These are phyloP conservation scores for Sminthurides bifidus DNA, from an alignment of 1,140 invertebrate species.

Conservation along the genomic window DNA sequence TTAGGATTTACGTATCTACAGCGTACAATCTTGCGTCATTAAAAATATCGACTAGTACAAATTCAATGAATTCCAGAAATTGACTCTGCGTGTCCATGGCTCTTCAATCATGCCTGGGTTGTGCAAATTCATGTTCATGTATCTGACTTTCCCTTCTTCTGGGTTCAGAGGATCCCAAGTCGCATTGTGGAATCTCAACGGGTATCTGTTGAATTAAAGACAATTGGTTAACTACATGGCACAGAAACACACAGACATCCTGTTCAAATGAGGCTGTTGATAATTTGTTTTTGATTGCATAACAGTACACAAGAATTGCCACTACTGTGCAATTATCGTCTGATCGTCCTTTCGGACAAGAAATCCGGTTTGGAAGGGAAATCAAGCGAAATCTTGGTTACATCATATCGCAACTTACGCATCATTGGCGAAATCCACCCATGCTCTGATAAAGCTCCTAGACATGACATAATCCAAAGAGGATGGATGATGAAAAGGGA, in stretches of 20 bases:
- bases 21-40: neutral
- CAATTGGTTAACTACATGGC: neutral
- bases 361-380: neutral
- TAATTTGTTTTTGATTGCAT: too few species aligned
- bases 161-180: slow-evolving; percentile 7
- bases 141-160: neutral
- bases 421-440: slow-evolving; percentile 19
- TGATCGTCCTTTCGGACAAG: too few species aligned
- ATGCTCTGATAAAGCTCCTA: slow-evolving; percentile 12
- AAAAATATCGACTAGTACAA: slow-evolving; percentile 4
- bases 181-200: slow-evolving; percentile 12
- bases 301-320: too few species aligned
- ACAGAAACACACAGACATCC: neutral
- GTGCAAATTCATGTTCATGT: slow-evolving; percentile 2
- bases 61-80: slow-evolving; percentile 13
- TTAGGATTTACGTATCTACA: neutral
- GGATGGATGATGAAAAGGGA: slow-evolving; percentile 3
- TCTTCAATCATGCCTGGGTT: slow-evolving; percentile 11
- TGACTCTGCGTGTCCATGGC: slow-evolving; percentile 8
- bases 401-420: slow-evolving; percentile 5
- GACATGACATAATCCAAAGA: slow-evolving; percentile 17
- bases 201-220: neutral
- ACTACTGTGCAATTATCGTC: too few species aligned
- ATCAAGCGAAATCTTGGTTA: neutral
- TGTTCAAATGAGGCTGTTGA: too few species aligned